A percentile compares a stretch with the other conserved stretches of the same genome.
phyloP scores from a whole-genome alignment of 1,140 invertebrate genomes.

The Pinna nobilis region DNA sequence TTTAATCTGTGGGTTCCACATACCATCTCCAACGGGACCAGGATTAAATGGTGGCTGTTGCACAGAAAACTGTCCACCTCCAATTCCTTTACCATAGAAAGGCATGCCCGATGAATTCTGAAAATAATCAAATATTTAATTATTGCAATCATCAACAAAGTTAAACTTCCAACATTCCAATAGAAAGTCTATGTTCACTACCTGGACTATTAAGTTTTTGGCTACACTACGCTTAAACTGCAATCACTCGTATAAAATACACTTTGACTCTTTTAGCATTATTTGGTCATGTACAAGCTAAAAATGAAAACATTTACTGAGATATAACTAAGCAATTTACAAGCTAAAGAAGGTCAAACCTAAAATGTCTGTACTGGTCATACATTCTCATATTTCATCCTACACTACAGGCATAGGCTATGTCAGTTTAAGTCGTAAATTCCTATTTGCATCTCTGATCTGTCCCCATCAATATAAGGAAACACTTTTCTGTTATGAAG shows the following conservation, averaged over 20 bases:
- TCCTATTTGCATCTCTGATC: too few relatives aligned
- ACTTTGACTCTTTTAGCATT: neutral
- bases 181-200: too few relatives aligned
- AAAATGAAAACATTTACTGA: too few relatives aligned
- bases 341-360: too few relatives aligned
- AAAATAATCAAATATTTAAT: neutral
- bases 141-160: neutral
- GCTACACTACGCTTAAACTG: neutral
- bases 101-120: conserved; percentile 5
- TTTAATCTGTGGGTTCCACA: conserved; percentile 46
- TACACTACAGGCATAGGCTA: too few relatives aligned
- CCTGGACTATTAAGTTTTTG: neutral
- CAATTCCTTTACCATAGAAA: conserved; percentile 29
- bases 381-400: too few relatives aligned
- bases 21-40: conserved; percentile 41
- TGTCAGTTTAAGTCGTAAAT: too few relatives aligned
- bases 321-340: too few relatives aligned
- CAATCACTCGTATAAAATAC: neutral
- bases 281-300: neutral
- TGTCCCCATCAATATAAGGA: too few relatives aligned
- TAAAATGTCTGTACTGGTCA: too few relatives aligned
- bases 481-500: too few relatives aligned
- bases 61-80: conserved; percentile 15
- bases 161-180: neutral
- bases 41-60: conserved; percentile 33